A percentile compares a stretch with the other conserved stretches of the same genome.
Evolutionary conservation across 2,888 invertebrate species (phyloP).

Genomic region (Pedicia rivosa): DNA sequence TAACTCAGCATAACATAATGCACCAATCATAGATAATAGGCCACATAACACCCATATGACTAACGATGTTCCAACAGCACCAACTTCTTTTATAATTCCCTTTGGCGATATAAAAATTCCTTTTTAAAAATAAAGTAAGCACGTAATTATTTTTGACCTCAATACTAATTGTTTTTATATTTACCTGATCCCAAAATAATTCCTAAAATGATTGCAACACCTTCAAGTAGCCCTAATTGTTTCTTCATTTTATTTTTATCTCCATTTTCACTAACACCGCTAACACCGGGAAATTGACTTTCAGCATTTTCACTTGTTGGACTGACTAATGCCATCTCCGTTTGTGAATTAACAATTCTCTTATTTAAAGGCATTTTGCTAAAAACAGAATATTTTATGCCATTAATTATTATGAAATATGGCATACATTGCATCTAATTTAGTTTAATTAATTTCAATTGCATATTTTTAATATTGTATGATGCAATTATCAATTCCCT

Average conservation of each 20-base stretch:
- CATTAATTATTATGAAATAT: too few relatives aligned
- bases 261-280: too few relatives aligned
- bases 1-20: slow-evolving; percentile 92
- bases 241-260: slow-evolving; percentile 68
- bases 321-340: slow-evolving; percentile 28
- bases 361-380: too few relatives aligned
- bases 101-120: slow-evolving; percentile 93
- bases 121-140: slow-evolving; percentile 12
- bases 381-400: too few relatives aligned
- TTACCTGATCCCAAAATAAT: slow-evolving; percentile 84
- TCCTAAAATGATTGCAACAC: slow-evolving; percentile 85
- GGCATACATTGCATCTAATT: too few relatives aligned
- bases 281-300: slow-evolving; percentile 15
- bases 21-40: slow-evolving; percentile 79
- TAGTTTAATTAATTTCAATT: too few relatives aligned
- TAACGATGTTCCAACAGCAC: slow-evolving; percentile 77
- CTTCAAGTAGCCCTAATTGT: slow-evolving; percentile 76
- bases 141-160: not conserved
- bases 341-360: slow-evolving; percentile 12
- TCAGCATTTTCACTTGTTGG: slow-evolving; percentile 18
- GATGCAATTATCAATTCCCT: too few relatives aligned
- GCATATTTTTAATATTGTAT: too few relatives aligned
- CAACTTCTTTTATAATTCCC: slow-evolving; percentile 80
- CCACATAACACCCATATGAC: slow-evolving; percentile 82
- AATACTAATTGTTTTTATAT: slow-evolving; percentile 5